phyloP scores from a whole-genome alignment of 2,113 vertebrate species.

The Cyanoliseus patagonus region DNA sequence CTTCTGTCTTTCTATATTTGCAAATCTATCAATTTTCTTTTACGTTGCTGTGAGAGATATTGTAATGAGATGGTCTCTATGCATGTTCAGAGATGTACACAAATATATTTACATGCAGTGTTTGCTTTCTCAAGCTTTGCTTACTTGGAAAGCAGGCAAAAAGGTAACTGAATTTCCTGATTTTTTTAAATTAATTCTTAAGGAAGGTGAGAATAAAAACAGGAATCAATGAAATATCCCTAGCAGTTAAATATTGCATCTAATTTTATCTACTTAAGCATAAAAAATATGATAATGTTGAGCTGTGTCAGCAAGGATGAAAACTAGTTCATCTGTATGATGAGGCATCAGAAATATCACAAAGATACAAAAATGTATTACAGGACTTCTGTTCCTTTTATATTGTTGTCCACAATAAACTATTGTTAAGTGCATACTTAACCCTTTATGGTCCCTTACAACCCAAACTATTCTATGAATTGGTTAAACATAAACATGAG shows the following conservation, averaged over 20 bases:
- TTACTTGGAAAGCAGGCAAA: neutral
- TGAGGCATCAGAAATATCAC: neutral
- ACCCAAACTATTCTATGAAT: neutral
- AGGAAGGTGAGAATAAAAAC: neutral
- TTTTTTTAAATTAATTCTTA: neutral
- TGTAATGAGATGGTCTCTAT: neutral
- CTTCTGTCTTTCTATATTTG: neutral
- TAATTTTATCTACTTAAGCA: neutral
- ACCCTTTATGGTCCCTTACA: neutral
- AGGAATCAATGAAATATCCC: neutral
- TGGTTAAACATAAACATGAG: neutral
- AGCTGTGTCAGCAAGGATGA: neutral
- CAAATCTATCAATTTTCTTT: neutral
- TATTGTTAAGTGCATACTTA: neutral
- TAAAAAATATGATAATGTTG: neutral
- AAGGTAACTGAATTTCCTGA: neutral
- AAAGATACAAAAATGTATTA: neutral
- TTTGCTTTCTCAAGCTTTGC: neutral
- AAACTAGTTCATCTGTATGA: neutral
- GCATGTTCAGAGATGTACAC: neutral
- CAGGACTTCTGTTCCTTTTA: neutral
- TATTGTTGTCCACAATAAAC: neutral
- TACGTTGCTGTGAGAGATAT: neutral
- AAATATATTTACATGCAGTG: neutral
- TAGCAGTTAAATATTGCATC: neutral